phyloP scores from a whole-genome alignment of 2,888 invertebrate genomes.

The Eremobia ochroleuca region DNA sequence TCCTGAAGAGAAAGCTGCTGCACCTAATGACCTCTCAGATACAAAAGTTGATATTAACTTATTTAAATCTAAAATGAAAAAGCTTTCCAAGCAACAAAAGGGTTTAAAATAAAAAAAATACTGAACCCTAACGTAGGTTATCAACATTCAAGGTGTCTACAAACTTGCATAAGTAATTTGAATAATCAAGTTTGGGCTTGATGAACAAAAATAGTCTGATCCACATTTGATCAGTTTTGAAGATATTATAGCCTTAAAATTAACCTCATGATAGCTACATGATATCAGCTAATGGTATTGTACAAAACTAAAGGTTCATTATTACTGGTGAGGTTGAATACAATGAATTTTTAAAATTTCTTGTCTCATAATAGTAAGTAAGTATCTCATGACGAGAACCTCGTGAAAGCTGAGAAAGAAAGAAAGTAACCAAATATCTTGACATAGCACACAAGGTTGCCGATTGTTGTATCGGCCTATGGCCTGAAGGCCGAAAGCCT shows the following conservation, averaged over 20 bases:
- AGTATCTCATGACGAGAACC: too few relatives aligned
- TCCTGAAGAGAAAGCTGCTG: slow-evolving; percentile 92
- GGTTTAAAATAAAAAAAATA: slow-evolving; percentile 63
- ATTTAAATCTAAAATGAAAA: slow-evolving; percentile 95
- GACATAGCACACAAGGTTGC: too few relatives aligned
- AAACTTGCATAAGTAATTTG: not conserved
- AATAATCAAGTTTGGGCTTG: not conserved
- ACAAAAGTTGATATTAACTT: slow-evolving; percentile 92
- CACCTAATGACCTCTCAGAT: slow-evolving; percentile 71
- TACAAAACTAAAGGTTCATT: not conserved
- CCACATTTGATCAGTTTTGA: not conserved
- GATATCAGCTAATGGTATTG: not conserved
- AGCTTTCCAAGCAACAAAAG: slow-evolving; percentile 90
- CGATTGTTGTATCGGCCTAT: too few relatives aligned
- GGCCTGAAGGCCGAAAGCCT: too few relatives aligned
- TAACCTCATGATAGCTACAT: not conserved
- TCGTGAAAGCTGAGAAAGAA: too few relatives aligned
- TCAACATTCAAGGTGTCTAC: slow-evolving; percentile 5
- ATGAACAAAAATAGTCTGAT: not conserved
- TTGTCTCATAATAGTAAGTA: too few relatives aligned
- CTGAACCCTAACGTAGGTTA: not conserved
- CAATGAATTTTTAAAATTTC: too few relatives aligned
- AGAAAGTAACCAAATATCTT: too few relatives aligned
- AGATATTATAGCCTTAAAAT: not conserved
- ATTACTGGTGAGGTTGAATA: not conserved